Base-by-base conservation (phyloP, 2,797 vertebrate genomes). In the Sebastes melanostomus region DNA sequence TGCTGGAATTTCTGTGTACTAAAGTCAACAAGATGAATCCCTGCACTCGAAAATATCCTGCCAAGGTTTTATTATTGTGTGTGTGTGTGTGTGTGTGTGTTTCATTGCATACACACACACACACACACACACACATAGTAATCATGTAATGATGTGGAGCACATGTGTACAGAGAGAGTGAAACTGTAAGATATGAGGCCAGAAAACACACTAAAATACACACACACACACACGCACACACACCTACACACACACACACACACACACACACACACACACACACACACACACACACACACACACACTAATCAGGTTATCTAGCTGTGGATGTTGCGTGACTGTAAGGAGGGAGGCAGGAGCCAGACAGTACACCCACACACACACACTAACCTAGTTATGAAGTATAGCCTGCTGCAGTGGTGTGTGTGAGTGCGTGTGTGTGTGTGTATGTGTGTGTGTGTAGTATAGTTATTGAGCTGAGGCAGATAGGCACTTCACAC, bases 221-320 rank as follows among this genome's bases (percentile, higher is more conserved):
- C 27, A 14, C 54, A 50, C 60, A 66, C 8, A 38, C 61, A 66
- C 80, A 73, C 80, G 71, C 6, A 24, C 38, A 56, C 27, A 14
- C 54, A 46, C 60, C 62, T 38, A 36, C 60, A 66, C 8, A 27
- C 80, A 73, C 6, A 24, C 38, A 56, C 27, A 14, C 54, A 50
- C 60, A 66, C 38, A 30, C 60, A 66, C 8, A 27, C 61, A 62
- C 80, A 73, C 4, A 30, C 54, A 9, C 38, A 24, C 38, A 56
- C 27, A 20, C 54, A 50, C 60, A 62, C 80, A 74, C 4, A 32
- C 8, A 10, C 32, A 7, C 29, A 29, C 29, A 29, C 29, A 7
- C 29, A 29, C 29, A 74, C 6, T 74, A 63, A 83, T 83, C 66
- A 65, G 59, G 66, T 85, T 81, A 70, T 74, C 27, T 24, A 46